Conservation (phyloP, 2,888 invertebrate species). For the Eretmocerus hayati region DNA sequence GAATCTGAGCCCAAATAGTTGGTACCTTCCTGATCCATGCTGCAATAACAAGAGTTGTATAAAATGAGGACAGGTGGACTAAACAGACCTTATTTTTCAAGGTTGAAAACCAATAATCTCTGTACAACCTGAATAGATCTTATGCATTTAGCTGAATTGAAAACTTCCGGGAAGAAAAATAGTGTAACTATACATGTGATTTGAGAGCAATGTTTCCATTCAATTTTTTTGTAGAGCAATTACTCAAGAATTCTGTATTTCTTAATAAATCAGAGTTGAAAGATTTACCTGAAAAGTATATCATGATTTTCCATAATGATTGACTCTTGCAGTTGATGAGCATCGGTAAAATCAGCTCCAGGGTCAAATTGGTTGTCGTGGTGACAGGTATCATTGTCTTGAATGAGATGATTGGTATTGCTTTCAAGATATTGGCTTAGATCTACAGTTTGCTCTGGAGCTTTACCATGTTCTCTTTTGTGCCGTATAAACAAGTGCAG, state of each 20-base stretch:
- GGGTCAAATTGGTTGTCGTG: conserved; percentile 35
- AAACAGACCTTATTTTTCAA: too few relatives aligned
- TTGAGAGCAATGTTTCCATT: too few relatives aligned
- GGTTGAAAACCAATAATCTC: background rate
- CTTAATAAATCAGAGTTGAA: too few relatives aligned
- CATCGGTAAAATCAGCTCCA: conserved; percentile 34
- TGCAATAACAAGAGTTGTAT: conserved; percentile 25
- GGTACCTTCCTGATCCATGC: conserved; percentile 43
- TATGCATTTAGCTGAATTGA: too few relatives aligned
- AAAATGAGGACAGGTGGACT: too few relatives aligned
- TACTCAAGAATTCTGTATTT: too few relatives aligned
- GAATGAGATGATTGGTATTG: conserved; percentile 33
- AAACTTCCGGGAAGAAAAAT: too few relatives aligned
- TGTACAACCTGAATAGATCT: too few relatives aligned
- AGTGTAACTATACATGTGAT: too few relatives aligned
- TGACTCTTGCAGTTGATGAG: conserved; percentile 36
- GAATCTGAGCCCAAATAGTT: conserved; percentile 40
- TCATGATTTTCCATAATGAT: conserved; percentile 44
- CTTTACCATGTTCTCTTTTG: conserved; percentile 49
- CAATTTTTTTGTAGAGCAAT: too few relatives aligned
- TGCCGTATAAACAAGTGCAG: conserved; percentile 56
- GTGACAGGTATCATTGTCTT: conserved; percentile 31
- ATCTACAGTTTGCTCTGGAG: conserved; percentile 39
- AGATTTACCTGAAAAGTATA: conserved; percentile 40
- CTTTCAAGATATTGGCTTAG: conserved; percentile 40